These are phyloP conservation scores for Drosophila erecta DNA, from an alignment of 1,140 invertebrate genomes.

Conservation along the genomic window DNA sequence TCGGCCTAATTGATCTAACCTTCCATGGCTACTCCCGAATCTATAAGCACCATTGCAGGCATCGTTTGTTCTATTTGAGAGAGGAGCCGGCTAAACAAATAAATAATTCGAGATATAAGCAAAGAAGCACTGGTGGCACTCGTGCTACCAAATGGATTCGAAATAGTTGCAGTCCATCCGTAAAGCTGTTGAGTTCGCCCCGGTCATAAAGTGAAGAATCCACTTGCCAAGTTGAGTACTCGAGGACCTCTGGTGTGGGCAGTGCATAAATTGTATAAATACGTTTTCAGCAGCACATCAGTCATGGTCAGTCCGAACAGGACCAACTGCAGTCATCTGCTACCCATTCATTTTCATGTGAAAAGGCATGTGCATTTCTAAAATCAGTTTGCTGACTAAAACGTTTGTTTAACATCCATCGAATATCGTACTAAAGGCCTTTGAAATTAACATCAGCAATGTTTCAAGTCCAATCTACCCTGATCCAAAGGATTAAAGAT, in stretches of 20 bases:
- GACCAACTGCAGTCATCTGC: slow-evolving; percentile 11
- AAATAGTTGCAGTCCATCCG: slow-evolving; percentile 42
- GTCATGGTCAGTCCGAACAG: slow-evolving; percentile 28
- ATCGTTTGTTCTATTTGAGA: slow-evolving; percentile 13
- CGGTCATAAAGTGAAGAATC: slow-evolving; percentile 52
- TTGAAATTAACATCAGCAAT: too few relatives aligned
- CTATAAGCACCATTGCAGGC: too few relatives aligned
- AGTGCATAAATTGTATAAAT: slow-evolving; percentile 69
- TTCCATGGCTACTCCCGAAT: too few relatives aligned
- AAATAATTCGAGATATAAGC: slow-evolving; percentile 49
- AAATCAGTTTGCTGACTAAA: too few relatives aligned
- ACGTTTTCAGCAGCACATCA: slow-evolving; percentile 67
- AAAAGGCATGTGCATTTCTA: neutral
- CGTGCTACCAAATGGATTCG: slow-evolving; percentile 31
- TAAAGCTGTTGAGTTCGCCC: slow-evolving; percentile 28
- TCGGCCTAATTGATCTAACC: slow-evolving; percentile 52
- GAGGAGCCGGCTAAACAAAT: slow-evolving; percentile 29
- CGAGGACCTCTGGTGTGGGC: slow-evolving; percentile 54
- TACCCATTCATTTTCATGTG: slow-evolving; percentile 3
- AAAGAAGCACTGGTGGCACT: slow-evolving; percentile 9
- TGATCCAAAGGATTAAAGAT: too few relatives aligned
- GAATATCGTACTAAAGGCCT: too few relatives aligned
- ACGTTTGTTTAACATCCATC: too few relatives aligned
- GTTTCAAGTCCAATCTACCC: too few relatives aligned
- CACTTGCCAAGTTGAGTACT: slow-evolving; percentile 36